phyloP scores from a whole-genome alignment of 2,113 vertebrate species.

The Chlorodrepanis virens region DNA sequence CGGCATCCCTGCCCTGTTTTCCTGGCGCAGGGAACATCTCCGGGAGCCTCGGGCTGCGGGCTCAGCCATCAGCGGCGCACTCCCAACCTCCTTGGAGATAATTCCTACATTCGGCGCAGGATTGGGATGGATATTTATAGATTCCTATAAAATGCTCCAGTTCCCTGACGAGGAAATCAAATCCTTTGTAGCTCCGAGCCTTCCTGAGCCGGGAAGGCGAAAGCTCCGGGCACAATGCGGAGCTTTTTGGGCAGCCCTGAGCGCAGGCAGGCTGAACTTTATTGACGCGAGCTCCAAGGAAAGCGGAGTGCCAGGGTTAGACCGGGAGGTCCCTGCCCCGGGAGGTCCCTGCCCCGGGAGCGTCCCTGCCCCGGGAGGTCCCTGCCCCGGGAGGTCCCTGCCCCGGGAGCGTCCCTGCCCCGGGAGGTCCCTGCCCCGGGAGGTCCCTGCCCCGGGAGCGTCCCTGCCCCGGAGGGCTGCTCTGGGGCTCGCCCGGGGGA shows the following conservation, averaged over 20 bases:
- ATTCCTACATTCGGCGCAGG: rapidly evolving
- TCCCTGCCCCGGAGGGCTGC: not conserved
- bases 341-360: too few relatives aligned
- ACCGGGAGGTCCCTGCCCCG: rapidly evolving
- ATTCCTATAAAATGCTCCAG: not conserved
- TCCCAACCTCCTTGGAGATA: not conserved
- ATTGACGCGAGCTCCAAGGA: rapidly evolving
- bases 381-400: too few relatives aligned
- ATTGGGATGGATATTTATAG: not conserved
- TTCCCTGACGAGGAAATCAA: not conserved
- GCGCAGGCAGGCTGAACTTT: not conserved
- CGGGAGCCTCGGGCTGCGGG: not conserved
- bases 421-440: too few relatives aligned
- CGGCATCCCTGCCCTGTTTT: not conserved
- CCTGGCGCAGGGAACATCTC: not conserved
- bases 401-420: too few relatives aligned
- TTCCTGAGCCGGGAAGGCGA: rapidly evolving
- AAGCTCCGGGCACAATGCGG: rapidly evolving
- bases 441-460: too few relatives aligned
- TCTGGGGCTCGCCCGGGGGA: rapidly evolving
- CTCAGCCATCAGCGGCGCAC: not conserved
- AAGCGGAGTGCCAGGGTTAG: rapidly evolving
- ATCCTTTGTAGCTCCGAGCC: not conserved
- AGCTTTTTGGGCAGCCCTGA: rapidly evolving
- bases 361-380: too few relatives aligned